Conservation (phyloP, 2,113 vertebrate genomes). For the Circaetus gallicus region DNA sequence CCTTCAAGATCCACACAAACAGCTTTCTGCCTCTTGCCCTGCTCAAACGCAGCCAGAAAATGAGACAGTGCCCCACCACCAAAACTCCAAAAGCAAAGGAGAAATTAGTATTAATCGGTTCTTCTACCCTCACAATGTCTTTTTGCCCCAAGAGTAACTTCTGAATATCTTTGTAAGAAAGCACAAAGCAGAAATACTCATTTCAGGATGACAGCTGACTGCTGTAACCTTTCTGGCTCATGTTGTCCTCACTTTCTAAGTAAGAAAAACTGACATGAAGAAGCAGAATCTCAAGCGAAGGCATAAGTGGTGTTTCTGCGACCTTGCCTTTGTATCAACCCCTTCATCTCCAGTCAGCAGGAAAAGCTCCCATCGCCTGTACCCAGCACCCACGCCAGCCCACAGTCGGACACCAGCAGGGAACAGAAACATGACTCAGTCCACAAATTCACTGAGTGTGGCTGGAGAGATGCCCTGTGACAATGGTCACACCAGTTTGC, state of each 20-base stretch:
- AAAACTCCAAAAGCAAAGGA: not conserved
- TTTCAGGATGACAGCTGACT: not conserved
- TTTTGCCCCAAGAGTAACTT: not conserved
- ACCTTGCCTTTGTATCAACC: not conserved
- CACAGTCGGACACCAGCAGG: not conserved
- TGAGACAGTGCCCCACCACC: not conserved
- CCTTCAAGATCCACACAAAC: not conserved
- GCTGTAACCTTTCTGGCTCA: not conserved
- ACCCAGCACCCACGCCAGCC: not conserved
- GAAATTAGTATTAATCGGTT: not conserved
- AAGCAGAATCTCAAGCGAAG: not conserved
- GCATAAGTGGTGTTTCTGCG: not conserved
- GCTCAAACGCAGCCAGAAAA: not conserved
- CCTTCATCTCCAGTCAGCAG: not conserved
- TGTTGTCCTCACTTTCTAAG: not conserved
- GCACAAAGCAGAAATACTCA: not conserved
- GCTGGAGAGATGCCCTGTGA: not conserved
- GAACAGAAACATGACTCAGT: not conserved
- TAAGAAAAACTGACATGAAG: not conserved
- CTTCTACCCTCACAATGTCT: not conserved
- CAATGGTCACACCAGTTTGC: not conserved
- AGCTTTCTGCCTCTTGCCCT: not conserved
- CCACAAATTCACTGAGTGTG: not conserved
- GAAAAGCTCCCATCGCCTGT: not conserved
- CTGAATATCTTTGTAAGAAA: not conserved